Percentiles rank a stretch among this genome's conserved stretches.
phyloP scores from a whole-genome alignment of 2,797 vertebrate genomes.

The Micromesistius poutassou region DNA sequence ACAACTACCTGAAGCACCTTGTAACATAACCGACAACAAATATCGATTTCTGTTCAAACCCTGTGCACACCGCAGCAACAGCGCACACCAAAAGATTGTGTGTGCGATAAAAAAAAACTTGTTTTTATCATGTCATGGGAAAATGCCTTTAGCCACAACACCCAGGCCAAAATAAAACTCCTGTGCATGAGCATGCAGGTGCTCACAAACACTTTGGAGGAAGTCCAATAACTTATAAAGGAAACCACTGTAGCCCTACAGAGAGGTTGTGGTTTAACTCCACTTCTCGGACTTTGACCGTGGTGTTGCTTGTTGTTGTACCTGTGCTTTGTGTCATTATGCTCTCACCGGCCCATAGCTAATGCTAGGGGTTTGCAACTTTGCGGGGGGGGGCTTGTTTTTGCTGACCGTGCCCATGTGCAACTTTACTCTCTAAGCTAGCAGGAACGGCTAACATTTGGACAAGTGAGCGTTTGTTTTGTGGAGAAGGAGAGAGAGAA shows the following conservation, averaged over 20 bases:
- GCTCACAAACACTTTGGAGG: neutral
- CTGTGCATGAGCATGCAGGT: neutral
- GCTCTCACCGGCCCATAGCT: constrained; percentile 48
- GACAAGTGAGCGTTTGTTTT: neutral
- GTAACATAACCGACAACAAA: neutral
- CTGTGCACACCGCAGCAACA: neutral
- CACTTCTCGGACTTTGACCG: neutral
- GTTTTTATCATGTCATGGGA: neutral
- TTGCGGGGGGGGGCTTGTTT: constrained; percentile 29
- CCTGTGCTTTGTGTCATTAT: constrained; percentile 71
- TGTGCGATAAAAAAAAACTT: neutral
- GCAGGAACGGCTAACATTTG: constrained; percentile 10
- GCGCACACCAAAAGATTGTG: neutral
- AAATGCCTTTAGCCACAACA: neutral
- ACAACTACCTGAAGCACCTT: neutral
- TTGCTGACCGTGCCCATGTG: constrained; percentile 38
- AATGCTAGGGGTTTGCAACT: constrained; percentile 50
- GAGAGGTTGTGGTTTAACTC: neutral
- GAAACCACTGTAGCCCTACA: neutral
- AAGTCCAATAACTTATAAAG: neutral
- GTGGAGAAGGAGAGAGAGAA: no score
- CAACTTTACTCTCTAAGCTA: constrained; percentile 31
- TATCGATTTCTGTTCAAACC: neutral
- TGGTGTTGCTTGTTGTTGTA: neutral
- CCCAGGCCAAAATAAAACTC: neutral